A percentile compares a stretch with the other conserved stretches of the same genome.
These are phyloP conservation scores for Cryptomyrus ogoouensis DNA, from an alignment of 2,113 vertebrate species.

Conservation along the genomic window DNA sequence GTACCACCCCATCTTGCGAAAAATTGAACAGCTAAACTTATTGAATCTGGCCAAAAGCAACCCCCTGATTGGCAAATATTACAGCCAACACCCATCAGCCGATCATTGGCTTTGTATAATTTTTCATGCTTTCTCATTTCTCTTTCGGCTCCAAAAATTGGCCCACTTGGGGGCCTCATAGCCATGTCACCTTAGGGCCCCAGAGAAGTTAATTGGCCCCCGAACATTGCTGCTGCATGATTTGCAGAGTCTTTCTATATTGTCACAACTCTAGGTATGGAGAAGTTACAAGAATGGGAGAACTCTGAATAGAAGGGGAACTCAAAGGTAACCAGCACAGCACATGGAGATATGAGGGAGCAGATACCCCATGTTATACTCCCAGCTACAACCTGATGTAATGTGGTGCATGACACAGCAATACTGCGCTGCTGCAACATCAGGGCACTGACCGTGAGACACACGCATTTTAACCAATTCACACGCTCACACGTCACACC, in stretches of 20 bases:
- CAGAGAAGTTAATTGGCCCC: neutral
- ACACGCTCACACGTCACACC: too few relatives aligned
- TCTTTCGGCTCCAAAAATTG: neutral
- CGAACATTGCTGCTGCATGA: neutral
- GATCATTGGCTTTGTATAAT: neutral
- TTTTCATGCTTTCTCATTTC: too few relatives aligned
- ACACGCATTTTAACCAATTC: too few relatives aligned
- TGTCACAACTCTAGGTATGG: neutral
- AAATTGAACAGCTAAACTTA: neutral
- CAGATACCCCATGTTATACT: neutral
- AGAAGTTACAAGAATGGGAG: neutral
- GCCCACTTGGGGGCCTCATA: neutral
- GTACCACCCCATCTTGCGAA: neutral
- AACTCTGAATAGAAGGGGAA: neutral
- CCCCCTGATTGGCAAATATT: neutral
- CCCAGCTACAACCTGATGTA: neutral
- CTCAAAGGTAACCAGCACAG: neutral
- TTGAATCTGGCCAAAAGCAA: neutral
- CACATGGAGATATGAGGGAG: neutral
- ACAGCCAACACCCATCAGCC: neutral
- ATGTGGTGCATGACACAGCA: neutral
- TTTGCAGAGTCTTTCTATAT: neutral
- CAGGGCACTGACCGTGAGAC: too few relatives aligned
- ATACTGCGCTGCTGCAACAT: neutral
- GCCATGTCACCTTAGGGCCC: neutral